A percentile compares a stretch with the other conserved stretches of the same genome.
These are phyloP conservation scores for Brachionus manjavacas DNA, from an alignment of 1,140 invertebrate genomes.

Conservation along the genomic window DNA sequence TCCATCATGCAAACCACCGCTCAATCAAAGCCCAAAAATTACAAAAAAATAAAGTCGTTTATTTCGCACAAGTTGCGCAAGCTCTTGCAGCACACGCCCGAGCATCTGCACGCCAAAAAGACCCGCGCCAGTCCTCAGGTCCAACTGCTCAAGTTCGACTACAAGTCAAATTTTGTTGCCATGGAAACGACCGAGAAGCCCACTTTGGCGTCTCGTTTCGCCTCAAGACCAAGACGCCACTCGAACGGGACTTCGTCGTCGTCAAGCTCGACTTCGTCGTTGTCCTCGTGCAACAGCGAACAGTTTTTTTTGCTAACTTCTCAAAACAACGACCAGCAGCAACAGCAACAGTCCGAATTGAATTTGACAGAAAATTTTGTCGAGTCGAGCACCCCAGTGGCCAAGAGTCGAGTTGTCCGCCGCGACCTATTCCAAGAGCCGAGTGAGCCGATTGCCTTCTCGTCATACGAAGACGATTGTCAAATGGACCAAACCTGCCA, in stretches of 20 bases:
- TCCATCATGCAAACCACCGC: neutral
- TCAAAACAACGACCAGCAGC: too few species aligned
- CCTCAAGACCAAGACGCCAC: neutral
- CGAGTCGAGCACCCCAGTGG: slow-evolving; percentile 7
- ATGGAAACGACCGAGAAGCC: neutral
- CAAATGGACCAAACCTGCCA: neutral
- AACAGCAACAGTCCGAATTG: neutral
- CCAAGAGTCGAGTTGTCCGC: neutral
- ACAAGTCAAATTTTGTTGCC: slow-evolving; percentile 9
- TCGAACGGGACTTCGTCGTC: neutral
- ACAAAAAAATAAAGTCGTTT: neutral
- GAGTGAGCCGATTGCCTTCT: neutral
- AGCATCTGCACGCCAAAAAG: neutral
- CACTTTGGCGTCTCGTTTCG: neutral
- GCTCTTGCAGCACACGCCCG: neutral
- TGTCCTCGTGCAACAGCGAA: neutral
- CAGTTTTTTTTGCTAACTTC: neutral
- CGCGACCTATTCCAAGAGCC: too few species aligned
- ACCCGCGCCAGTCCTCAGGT: neutral
- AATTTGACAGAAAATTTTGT: neutral
- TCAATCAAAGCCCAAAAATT: neutral
- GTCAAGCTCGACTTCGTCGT: neutral
- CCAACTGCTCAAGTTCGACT: neutral
- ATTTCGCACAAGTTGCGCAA: neutral
- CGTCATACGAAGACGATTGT: neutral